phyloP scores from a whole-genome alignment of 1,140 invertebrate species.

The Bombus soroeensis region DNA sequence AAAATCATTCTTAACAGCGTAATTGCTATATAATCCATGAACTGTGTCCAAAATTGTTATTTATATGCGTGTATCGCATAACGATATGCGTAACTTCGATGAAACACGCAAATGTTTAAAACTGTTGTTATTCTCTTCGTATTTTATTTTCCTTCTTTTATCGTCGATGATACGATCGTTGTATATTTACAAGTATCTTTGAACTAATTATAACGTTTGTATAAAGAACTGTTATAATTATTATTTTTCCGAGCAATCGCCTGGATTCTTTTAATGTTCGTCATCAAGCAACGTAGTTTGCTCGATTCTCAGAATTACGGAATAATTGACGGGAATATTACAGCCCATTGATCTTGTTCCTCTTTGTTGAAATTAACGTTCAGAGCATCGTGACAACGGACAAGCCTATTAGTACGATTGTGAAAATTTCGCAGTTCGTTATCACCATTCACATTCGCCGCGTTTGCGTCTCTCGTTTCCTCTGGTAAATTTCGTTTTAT shows the following conservation, averaged over 20 bases:
- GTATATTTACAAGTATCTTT: neutral
- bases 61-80: neutral
- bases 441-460: conserved; percentile 10
- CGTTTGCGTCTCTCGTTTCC: neutral
- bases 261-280: neutral
- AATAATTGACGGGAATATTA: conserved; percentile 21
- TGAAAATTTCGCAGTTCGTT: neutral
- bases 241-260: neutral
- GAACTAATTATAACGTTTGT: neutral
- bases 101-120: neutral
- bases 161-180: too few species aligned
- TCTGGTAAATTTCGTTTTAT: neutral
- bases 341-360: conserved; percentile 32
- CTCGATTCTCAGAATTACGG: neutral
- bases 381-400: neutral
- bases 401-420: too few species aligned
- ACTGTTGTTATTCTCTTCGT: neutral
- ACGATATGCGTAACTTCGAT: neutral
- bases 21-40: neutral
- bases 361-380: conserved; percentile 1
- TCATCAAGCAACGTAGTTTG: neutral
- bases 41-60: neutral
- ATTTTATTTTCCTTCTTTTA: neutral
- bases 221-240: neutral
- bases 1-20: neutral